These are phyloP conservation scores for Drosophila mimetica DNA, from an alignment of 2,888 invertebrate species.

Conservation along the genomic window DNA sequence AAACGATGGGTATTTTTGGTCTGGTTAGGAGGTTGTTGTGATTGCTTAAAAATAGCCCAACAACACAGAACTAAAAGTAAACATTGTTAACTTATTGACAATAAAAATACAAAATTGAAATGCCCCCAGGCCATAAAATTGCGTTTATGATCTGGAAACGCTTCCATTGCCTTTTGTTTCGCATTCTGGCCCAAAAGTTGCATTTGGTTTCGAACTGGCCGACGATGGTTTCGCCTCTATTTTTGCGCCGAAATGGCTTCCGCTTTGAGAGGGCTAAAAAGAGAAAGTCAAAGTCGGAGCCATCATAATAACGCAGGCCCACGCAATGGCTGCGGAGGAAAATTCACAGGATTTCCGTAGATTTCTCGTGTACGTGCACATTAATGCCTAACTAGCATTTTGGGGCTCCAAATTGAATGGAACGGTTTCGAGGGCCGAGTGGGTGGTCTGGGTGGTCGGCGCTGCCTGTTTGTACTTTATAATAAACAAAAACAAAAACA, in stretches of 20 bases:
- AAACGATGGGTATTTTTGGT: conserved; percentile 25
- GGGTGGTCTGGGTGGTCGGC: conserved; percentile 13
- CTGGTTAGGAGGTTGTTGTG: conserved; percentile 29
- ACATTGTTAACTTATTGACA: conserved; percentile 74
- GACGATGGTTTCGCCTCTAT: neutral
- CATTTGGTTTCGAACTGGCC: conserved; percentile 40
- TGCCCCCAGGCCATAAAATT: conserved; percentile 63
- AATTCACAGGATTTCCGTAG: conserved; percentile 69
- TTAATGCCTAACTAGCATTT: conserved; percentile 59
- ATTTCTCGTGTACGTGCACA: conserved; percentile 63
- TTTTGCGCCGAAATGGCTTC: conserved; percentile 33
- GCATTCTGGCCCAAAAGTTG: conserved; percentile 47
- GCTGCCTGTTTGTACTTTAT: conserved; percentile 27
- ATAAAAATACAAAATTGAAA: conserved; percentile 69
- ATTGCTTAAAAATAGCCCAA: conserved; percentile 67
- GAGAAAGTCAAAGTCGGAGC: conserved; percentile 39
- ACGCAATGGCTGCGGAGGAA: conserved; percentile 44
- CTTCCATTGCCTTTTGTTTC: conserved; percentile 39
- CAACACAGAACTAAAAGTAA: conserved; percentile 61
- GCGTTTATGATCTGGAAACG: conserved; percentile 61
- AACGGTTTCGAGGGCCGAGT: conserved; percentile 20
- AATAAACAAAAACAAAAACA: conserved; percentile 55
- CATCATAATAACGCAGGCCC: conserved; percentile 56
- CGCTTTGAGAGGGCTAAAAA: conserved; percentile 42
- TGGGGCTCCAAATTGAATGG: conserved; percentile 31